phyloP scores from a whole-genome alignment of 2,113 vertebrate genomes.

The Rhineura floridana region DNA sequence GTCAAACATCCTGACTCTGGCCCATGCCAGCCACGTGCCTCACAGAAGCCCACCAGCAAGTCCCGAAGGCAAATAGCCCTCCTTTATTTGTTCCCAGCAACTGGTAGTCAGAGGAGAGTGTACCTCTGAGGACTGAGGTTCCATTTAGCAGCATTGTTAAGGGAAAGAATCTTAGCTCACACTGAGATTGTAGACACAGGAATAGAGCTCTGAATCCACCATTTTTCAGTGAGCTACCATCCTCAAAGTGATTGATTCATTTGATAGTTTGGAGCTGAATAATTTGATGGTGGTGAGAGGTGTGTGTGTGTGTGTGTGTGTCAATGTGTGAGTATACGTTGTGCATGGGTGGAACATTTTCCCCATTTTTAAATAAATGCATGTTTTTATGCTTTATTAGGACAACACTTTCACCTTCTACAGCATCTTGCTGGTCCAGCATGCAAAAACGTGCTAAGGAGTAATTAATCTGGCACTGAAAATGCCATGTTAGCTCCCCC shows the following conservation, averaged over 20 bases:
- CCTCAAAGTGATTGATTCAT: background rate
- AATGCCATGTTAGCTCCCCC: conserved; percentile 18
- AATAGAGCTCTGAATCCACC: background rate
- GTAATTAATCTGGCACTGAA: conserved; percentile 29
- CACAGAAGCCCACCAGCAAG: no score
- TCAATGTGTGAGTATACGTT: background rate
- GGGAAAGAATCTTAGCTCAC: no score
- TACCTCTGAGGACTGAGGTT: no score
- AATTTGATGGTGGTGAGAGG: no score
- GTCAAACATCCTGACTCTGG: background rate
- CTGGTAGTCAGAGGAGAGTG: no score
- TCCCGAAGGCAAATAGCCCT: no score
- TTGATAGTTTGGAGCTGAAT: background rate
- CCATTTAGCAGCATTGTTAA: no score
- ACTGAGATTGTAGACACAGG: no score
- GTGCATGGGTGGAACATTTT: background rate
- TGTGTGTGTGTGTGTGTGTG: no score
- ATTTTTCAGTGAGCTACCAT: background rate
- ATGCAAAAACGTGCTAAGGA: conserved; percentile 18
- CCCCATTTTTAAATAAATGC: background rate
- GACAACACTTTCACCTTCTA: background rate
- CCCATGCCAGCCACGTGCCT: no score
- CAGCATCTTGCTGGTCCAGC: conserved; percentile 2
- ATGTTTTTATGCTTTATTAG: background rate
- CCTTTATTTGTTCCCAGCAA: no score